A percentile compares a stretch with the other conserved stretches of the same genome.
Conservation (phyloP, 30 jellyfish, hydroid and myxozoan genomes). For the Hydra vulgaris region DNA sequence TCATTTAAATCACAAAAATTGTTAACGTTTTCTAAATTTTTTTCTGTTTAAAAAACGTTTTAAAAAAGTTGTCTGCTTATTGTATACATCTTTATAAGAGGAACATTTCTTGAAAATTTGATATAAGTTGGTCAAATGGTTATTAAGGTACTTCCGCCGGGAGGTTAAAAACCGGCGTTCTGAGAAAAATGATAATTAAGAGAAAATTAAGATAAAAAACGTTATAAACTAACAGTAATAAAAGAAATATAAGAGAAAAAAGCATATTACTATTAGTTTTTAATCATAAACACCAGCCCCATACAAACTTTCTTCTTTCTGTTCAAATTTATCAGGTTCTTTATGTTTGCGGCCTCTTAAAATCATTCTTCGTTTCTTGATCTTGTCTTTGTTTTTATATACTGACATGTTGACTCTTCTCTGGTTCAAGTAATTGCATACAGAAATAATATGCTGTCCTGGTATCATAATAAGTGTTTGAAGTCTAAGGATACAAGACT, state of each 20-base stretch:
- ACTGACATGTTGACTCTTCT: neutral
- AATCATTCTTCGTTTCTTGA: neutral
- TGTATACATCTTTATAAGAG: no score
- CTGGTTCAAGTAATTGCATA: neutral
- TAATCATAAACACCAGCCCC: neutral
- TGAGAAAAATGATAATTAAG: no score
- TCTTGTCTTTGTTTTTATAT: neutral
- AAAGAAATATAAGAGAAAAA: neutral
- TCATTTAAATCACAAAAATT: no score
- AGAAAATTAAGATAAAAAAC: no score
- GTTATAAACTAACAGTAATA: neutral
- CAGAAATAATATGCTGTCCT: neutral
- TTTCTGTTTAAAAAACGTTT: no score
- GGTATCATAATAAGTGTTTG: neutral
- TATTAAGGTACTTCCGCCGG: no score
- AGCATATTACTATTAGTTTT: neutral
- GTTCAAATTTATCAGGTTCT: neutral
- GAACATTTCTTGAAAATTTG: no score
- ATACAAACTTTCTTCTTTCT: neutral
- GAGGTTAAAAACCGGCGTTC: no score
- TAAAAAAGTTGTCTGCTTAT: no score
- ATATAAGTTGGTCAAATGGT: no score
- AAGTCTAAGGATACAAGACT: neutral
- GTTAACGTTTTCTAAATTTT: no score
- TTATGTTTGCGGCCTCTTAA: neutral